phyloP scores from a whole-genome alignment of 2,797 vertebrate species.

The Ctenopoma kingsleyae region DNA sequence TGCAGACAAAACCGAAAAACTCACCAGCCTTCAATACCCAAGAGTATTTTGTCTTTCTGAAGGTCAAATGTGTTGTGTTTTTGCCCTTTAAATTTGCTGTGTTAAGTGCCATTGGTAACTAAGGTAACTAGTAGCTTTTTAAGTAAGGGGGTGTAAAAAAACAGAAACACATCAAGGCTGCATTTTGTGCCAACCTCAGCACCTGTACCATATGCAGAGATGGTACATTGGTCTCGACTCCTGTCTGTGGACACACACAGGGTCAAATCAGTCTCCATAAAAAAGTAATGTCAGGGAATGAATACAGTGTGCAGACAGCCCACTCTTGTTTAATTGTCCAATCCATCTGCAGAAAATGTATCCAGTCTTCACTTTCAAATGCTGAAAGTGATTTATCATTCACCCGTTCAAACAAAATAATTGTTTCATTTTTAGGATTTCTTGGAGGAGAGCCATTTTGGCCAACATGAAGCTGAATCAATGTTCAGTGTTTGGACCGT shows the following conservation, averaged over 20 bases:
- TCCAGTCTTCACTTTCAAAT: slow-evolving; percentile 35
- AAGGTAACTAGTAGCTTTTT: slow-evolving; percentile 23
- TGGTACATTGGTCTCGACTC: slow-evolving; percentile 39
- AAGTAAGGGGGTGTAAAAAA: slow-evolving; percentile 24
- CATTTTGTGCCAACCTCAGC: slow-evolving; percentile 20
- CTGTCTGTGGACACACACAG: slow-evolving; percentile 26
- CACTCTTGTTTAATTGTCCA: slow-evolving; percentile 18
- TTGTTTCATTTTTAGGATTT: slow-evolving; percentile 6
- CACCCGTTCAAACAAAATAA: slow-evolving; percentile 24
- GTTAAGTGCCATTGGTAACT: slow-evolving; percentile 22
- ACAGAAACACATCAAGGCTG: slow-evolving; percentile 5
- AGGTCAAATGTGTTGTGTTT: slow-evolving; percentile 9
- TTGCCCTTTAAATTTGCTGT: slow-evolving; percentile 1
- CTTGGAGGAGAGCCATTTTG: neutral
- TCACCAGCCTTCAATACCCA: neutral
- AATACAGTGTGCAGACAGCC: slow-evolving; percentile 31
- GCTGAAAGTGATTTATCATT: slow-evolving; percentile 34
- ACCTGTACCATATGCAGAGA: slow-evolving; percentile 25
- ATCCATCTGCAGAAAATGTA: slow-evolving; percentile 42
- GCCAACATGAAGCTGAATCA: neutral
- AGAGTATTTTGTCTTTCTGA: slow-evolving; percentile 6
- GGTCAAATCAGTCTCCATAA: slow-evolving; percentile 54
- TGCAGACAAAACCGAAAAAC: slow-evolving; percentile 13
- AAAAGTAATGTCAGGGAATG: slow-evolving; percentile 35
- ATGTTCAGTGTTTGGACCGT: neutral